A percentile compares a stretch with the other conserved stretches of the same genome.
Evolutionary conservation across 2,113 vertebrate genomes (phyloP).

Genomic region (Anoplopoma fimbria): DNA sequence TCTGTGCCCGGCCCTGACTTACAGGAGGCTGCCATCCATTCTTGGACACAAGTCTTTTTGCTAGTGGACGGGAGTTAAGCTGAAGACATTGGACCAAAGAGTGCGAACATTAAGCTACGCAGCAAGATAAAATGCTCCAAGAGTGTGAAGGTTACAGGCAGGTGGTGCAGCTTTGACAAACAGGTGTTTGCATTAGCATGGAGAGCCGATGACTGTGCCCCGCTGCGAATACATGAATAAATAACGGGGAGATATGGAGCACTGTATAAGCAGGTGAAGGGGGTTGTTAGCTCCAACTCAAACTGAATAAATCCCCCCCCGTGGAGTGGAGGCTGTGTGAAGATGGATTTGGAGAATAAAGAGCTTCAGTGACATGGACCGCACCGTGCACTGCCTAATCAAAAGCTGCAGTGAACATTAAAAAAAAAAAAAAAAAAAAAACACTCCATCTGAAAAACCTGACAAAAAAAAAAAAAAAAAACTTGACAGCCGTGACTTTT

Average conservation of each 20-base stretch:
- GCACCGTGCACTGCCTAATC: not conserved
- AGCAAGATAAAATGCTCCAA: not conserved
- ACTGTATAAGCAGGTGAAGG: conserved; percentile 24
- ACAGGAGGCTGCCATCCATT: conserved; percentile 52
- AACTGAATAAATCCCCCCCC: conserved; percentile 19
- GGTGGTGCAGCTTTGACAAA: conserved; percentile 39
- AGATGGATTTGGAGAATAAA: conserved; percentile 18
- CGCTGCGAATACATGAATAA: conserved; percentile 64
- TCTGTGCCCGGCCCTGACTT: conserved; percentile 46
- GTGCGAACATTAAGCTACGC: not conserved
- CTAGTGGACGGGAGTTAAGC: conserved; percentile 3
- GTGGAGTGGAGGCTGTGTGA: conserved; percentile 14
- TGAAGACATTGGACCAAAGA: conserved; percentile 15
- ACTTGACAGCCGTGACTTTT: conserved; percentile 36
- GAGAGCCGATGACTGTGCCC: conserved; percentile 27
- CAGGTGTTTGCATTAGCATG: conserved; percentile 63
- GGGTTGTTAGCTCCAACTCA: conserved; percentile 46
- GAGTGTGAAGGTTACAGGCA: conserved; percentile 23
- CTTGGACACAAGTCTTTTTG: not conserved
- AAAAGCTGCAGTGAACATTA: conserved; percentile 27
- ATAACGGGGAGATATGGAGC: conserved; percentile 37
- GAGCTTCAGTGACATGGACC: conserved; percentile 1
- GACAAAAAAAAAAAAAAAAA: not conserved
- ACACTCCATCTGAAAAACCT: too few relatives aligned
- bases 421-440: conserved; percentile 22